Percentiles rank a stretch among this genome's conserved stretches.
Conservation (phyloP, 2,797 vertebrate species). For the Syncerus caffer region DNA sequence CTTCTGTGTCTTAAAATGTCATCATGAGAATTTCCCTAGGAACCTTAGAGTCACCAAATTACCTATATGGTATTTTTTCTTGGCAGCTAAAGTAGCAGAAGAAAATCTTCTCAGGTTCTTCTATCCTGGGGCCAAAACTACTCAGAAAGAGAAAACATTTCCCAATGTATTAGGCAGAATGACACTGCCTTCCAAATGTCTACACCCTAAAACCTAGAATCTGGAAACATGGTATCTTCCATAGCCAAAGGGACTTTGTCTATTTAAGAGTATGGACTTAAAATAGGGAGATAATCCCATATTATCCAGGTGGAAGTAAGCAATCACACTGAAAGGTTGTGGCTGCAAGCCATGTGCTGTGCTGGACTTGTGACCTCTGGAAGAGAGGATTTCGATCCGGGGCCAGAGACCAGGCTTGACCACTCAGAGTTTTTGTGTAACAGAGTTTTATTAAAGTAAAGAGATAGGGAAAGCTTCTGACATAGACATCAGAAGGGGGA, state of each 20-base stretch:
- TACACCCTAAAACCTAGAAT: not conserved
- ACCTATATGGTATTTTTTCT: not conserved
- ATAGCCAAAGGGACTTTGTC: not conserved
- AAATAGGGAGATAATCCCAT: not conserved
- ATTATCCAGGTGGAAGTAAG: not conserved
- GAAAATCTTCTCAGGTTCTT: not conserved
- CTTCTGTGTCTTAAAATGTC: not conserved
- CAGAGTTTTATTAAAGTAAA: not conserved
- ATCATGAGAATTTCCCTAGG: not conserved
- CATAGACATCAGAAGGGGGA: not conserved
- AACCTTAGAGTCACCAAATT: not conserved
- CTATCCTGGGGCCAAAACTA: not conserved
- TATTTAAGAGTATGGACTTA: not conserved
- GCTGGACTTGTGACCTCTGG: not conserved
- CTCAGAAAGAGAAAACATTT: not conserved
- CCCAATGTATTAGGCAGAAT: not conserved
- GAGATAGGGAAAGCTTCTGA: not conserved
- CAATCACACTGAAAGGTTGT: not conserved
- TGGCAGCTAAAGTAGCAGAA: not conserved
- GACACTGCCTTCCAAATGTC: not conserved
- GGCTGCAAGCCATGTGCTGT: not conserved
- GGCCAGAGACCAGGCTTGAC: not conserved
- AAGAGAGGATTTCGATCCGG: not conserved
- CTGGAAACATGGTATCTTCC: not conserved
- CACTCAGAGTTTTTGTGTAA: not conserved